Percentiles rank a stretch among this genome's conserved stretches.
phyloP scores from a whole-genome alignment of 2,797 vertebrate species.

The Mus minutoides region DNA sequence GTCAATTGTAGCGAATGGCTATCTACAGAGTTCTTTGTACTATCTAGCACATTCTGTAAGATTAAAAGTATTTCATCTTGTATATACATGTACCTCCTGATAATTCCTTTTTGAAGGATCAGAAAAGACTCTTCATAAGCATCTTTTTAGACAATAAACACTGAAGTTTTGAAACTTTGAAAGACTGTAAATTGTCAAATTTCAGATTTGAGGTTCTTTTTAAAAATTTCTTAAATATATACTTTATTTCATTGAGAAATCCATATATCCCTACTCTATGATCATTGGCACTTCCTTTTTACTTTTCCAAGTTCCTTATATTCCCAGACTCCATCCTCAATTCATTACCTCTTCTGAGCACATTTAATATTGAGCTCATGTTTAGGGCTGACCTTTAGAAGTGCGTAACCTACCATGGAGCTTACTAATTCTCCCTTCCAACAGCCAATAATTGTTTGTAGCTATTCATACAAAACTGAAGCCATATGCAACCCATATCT shows the following conservation, averaged over 20 bases:
- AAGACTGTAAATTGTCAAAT: neutral
- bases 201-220: neutral
- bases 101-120: slow-evolving; percentile 62
- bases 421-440: neutral
- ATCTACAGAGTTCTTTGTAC: slow-evolving; percentile 12
- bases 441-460: neutral
- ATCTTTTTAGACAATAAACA: neutral
- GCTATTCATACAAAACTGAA: neutral
- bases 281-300: neutral
- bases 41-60: neutral
- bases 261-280: neutral
- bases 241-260: neutral
- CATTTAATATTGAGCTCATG: neutral
- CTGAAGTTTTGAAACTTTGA: neutral
- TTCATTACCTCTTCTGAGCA: neutral
- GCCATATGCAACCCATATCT: neutral
- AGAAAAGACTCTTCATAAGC: neutral
- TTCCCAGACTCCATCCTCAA: neutral
- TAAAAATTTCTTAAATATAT: neutral
- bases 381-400: neutral
- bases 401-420: neutral
- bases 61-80: slow-evolving; percentile 43
- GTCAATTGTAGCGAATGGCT: slow-evolving; percentile 35
- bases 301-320: neutral
- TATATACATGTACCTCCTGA: neutral